Evolutionary conservation across 2,797 vertebrate species (phyloP), one percentile per base, ranked within the genome.

Genomic region (Protonibea diacanthus): DNA sequence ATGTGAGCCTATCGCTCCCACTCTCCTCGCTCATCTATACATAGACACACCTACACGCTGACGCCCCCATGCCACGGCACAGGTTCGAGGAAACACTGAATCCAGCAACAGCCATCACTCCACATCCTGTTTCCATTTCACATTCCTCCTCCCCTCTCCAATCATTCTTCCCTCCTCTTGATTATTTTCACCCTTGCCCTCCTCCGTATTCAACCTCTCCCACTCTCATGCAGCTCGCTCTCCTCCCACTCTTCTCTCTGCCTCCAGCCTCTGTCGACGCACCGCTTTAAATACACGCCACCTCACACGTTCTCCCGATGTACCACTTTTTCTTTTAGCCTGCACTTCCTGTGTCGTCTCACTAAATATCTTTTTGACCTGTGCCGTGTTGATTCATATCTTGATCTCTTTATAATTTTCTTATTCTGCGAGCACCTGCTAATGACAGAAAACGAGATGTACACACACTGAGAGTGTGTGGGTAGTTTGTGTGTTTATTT

Each of bases 131-230:
- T 84, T 83, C 81, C 83, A 69, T 80, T 71, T 66, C 76, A 29
- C 18, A 20, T 38, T 25, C 51, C 48, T 70, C 76, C 60, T 49
- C 69, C 18, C 60, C 61, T 55, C 40, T 33, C 49, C 18, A 4
- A 38, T 76, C 44, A 70, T 69, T 55, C 67, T 70, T 79, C 72
- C 82, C 59, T 80, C 67, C 78, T 5, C 81, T 79, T 89, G 87
- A 91, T 91, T 89, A 80, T 82, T 74, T 85, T 91, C 88, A 91
- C 91, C 92, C 81, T 88, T 91, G 87, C 78, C 90, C 87, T 92
- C 84, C 87, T 92, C 86, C 78, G 33, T 86, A 59, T 91, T 83
- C 83, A 82, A 83, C 85, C 86, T 79, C 80, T 80, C 89, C 71
- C 90, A 83, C 80, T 87, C 89, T 87, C 72, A 20, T 78, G 91